Conservation (phyloP, 2,797 vertebrate genomes). For the Poliocrania exsul region DNA sequence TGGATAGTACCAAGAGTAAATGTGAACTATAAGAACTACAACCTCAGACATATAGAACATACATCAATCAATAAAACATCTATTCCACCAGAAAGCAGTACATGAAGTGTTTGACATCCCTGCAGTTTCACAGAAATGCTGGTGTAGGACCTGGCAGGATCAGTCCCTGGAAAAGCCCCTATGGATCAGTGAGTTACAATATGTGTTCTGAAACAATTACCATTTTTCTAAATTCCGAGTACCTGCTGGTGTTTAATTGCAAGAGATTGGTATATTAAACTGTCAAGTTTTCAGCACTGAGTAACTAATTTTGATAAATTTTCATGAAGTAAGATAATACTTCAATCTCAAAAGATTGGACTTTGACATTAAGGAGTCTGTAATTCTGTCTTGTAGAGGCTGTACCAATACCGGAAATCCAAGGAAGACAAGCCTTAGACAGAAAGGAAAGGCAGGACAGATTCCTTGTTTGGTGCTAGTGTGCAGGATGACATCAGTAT, state of each 20-base stretch:
- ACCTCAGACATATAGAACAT: background rate
- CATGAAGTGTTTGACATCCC: background rate
- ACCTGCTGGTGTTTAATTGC: constrained; percentile 7
- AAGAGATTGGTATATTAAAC: background rate
- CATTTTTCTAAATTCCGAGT: constrained; percentile 5
- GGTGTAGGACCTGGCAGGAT: background rate
- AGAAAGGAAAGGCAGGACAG: background rate
- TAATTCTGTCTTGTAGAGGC: background rate
- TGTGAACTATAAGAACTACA: background rate
- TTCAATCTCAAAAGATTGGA: background rate
- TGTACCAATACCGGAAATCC: background rate
- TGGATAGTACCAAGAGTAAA: background rate
- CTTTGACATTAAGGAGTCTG: background rate
- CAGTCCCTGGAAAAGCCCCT: background rate
- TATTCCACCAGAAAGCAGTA: background rate
- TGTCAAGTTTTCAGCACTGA: background rate
- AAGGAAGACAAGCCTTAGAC: background rate
- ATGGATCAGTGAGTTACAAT: background rate
- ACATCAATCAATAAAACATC: background rate
- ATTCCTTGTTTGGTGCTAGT: background rate
- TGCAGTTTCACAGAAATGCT: background rate
- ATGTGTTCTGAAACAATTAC: background rate
- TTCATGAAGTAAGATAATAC: background rate
- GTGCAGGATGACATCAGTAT: background rate
- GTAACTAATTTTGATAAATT: background rate